Evolutionary conservation across 2,888 invertebrate genomes (phyloP).

Genomic region (Imbricaverruca yamaguchii): DNA sequence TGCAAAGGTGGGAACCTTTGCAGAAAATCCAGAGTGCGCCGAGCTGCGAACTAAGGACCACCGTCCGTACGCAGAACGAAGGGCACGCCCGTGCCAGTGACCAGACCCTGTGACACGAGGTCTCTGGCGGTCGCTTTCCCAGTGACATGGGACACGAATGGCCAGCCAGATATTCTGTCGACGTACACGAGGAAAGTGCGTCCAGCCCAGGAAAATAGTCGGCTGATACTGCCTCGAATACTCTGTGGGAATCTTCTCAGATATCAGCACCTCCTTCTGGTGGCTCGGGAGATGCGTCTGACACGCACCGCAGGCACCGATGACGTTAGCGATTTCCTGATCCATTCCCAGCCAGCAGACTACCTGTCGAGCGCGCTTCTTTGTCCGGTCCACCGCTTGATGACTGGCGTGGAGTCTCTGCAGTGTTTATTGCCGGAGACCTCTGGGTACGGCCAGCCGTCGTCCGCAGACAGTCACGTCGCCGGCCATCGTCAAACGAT

Average conservation of each 20-base stretch:
- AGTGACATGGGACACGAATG: too few species aligned
- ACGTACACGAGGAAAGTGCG: too few species aligned
- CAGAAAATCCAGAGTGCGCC: too few species aligned
- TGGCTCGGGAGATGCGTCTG: background rate
- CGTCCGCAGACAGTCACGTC: constrained; percentile 3
- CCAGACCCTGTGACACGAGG: too few species aligned
- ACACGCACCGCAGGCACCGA: background rate
- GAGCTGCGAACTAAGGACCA: too few species aligned
- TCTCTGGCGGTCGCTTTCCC: too few species aligned
- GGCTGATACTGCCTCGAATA: background rate
- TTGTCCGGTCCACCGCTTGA: background rate
- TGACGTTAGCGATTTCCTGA: background rate
- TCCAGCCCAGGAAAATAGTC: too few species aligned
- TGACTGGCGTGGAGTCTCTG: background rate
- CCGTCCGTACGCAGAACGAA: too few species aligned
- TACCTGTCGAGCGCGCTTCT: background rate
- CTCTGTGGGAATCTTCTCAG: background rate
- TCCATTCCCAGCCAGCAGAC: background rate
- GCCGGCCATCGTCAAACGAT: constrained; percentile 5
- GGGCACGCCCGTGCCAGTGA: too few species aligned
- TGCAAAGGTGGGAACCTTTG: too few species aligned
- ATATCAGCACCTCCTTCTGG: background rate
- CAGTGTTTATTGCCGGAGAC: constrained; percentile 10
- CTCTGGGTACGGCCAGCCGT: background rate
- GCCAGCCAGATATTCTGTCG: too few species aligned